phyloP scores from a whole-genome alignment of 2,113 vertebrate species.

The Corythaeola cristata region DNA sequence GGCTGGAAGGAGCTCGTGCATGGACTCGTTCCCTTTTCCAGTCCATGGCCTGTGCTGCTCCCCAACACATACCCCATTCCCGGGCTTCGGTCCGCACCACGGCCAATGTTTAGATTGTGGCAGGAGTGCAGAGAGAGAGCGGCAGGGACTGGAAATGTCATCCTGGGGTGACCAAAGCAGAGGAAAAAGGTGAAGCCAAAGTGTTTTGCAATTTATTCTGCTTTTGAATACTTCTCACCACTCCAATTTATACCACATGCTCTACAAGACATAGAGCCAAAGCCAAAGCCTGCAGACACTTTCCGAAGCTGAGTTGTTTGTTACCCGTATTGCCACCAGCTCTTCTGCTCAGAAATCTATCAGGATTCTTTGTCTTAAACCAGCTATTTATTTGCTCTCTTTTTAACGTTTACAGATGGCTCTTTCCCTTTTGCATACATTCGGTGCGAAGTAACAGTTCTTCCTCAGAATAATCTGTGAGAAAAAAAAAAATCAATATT shows the following conservation, averaged over 20 bases:
- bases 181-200: accelerated
- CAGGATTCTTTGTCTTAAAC: background rate
- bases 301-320: no score
- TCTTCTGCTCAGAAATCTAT: background rate
- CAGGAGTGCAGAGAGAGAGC: no score
- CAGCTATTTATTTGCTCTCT: background rate
- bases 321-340: background rate
- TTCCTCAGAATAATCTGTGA: background rate
- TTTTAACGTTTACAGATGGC: background rate
- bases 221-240: accelerated
- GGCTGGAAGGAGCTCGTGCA: background rate
- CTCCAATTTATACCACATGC: accelerated
- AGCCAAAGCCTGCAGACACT: background rate
- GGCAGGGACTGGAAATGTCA: background rate
- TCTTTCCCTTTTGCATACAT: background rate
- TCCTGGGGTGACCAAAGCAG: background rate
- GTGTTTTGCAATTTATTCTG: background rate
- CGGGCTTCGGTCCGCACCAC: accelerated
- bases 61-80: background rate
- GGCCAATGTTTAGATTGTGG: no score
- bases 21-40: background rate
- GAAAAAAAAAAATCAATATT: background rate
- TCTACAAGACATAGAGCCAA: background rate
- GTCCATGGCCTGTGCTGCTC: background rate
- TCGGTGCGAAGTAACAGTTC: background rate